Conservation (phyloP, 2,113 vertebrate species). For the Typhlomys cinereus region DNA sequence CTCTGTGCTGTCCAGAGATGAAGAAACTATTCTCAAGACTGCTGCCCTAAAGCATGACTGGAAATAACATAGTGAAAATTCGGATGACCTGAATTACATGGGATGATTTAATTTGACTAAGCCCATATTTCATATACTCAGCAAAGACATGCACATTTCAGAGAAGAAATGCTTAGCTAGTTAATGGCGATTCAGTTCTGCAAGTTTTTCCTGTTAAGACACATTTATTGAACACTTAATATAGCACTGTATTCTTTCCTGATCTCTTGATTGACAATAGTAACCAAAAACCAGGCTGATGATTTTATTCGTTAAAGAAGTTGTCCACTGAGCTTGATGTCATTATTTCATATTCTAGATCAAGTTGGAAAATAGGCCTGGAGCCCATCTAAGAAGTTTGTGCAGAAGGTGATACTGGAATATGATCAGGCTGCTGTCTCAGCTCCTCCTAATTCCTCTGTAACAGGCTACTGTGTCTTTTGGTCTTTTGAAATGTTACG, state of each 20-base stretch:
- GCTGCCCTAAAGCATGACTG: background rate
- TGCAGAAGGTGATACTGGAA: background rate
- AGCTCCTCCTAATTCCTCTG: background rate
- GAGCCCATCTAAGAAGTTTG: background rate
- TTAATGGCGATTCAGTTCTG: constrained; percentile 52
- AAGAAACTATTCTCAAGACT: background rate
- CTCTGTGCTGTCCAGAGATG: too few relatives aligned
- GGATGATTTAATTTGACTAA: constrained; percentile 66
- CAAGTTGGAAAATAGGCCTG: background rate
- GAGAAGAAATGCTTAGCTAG: constrained; percentile 37
- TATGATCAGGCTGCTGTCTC: background rate
- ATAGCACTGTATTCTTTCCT: background rate
- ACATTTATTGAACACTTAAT: background rate
- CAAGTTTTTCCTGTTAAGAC: constrained; percentile 19
- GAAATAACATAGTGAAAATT: constrained; percentile 67
- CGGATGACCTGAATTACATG: constrained; percentile 57
- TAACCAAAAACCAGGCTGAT: constrained; percentile 17
- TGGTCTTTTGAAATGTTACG: background rate
- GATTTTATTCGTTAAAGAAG: constrained; percentile 25
- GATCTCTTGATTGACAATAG: background rate
- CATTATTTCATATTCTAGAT: background rate
- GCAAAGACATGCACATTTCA: background rate
- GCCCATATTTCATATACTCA: constrained; percentile 26
- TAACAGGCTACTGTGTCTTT: background rate
- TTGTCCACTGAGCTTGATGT: background rate